Evolutionary conservation across 2,888 invertebrate species (phyloP).

Genomic region (Phorcus lineatus): DNA sequence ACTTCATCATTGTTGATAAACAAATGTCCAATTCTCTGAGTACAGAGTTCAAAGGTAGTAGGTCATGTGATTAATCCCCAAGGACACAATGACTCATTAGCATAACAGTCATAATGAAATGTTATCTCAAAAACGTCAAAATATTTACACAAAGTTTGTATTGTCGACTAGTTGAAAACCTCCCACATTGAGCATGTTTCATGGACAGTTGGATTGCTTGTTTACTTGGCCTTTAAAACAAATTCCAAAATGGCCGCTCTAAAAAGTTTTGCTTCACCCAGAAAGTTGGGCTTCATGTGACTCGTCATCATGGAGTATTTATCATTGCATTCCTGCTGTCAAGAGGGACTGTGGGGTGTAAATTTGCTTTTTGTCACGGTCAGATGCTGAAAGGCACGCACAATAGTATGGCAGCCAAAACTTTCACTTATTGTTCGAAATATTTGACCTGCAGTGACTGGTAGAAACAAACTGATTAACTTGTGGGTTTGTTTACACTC

Average conservation of each 20-base stretch:
- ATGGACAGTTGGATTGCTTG: not conserved
- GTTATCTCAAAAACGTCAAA: not conserved
- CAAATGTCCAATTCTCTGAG: too few species aligned
- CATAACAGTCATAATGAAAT: not conserved
- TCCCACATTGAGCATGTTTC: not conserved
- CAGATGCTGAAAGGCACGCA: not conserved
- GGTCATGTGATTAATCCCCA: too few species aligned
- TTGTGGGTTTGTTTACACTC: constrained; percentile 65
- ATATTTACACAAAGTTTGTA: not conserved
- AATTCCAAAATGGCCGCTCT: too few species aligned
- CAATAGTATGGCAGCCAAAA: too few species aligned
- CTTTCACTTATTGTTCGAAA: too few species aligned
- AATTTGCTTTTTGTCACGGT: constrained; percentile 3
- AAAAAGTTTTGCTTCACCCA: too few species aligned
- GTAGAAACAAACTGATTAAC: not conserved
- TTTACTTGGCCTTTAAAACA: not conserved
- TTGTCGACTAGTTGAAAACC: not conserved
- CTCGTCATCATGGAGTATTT: not conserved
- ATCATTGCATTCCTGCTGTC: constrained; percentile 1
- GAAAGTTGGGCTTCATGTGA: not conserved
- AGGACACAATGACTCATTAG: not conserved
- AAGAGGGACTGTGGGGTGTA: constrained; percentile 2
- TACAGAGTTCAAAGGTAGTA: too few species aligned
- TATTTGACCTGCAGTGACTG: too few species aligned
- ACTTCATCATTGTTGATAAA: too few species aligned